Percentiles rank a stretch among this genome's conserved stretches.
phyloP scores from a whole-genome alignment of 2,797 vertebrate species.

The Pelodytes ibericus region DNA sequence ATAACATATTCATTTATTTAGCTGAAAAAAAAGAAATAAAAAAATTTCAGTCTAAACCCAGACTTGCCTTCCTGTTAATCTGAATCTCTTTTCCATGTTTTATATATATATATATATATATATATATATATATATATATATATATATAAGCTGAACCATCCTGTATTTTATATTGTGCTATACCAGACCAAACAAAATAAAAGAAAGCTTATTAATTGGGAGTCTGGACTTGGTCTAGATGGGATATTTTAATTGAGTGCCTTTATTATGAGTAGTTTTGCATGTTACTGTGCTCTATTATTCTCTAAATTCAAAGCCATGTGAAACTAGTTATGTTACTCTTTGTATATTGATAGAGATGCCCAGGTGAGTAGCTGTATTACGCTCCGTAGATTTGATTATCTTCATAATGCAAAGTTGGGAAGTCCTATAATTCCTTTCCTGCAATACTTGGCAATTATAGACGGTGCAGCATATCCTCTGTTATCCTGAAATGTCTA shows the following conservation, averaged over 20 bases:
- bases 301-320: not conserved
- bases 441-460: constrained; percentile 40
- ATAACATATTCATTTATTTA: too few relatives aligned
- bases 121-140: too few relatives aligned
- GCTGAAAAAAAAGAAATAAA: too few relatives aligned
- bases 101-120: too few relatives aligned
- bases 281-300: constrained; percentile 21
- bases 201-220: too few relatives aligned
- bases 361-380: constrained; percentile 39
- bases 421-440: constrained; percentile 38
- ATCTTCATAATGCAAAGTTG: constrained; percentile 33
- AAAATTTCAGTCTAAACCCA: too few relatives aligned
- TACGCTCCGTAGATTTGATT: constrained; percentile 19
- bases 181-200: too few relatives aligned
- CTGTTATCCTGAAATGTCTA: constrained; percentile 40
- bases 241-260: constrained; percentile 38
- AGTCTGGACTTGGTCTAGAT: too few relatives aligned
- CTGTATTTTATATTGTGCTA: too few relatives aligned
- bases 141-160: too few relatives aligned
- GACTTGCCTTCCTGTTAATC: too few relatives aligned
- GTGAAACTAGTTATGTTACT: not conserved
- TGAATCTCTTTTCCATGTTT: too few relatives aligned
- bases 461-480: constrained; percentile 25
- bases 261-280: constrained; percentile 11
- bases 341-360: constrained; percentile 26